Percentiles rank a stretch among this genome's conserved stretches.
phyloP scores from a whole-genome alignment of 2,888 invertebrate genomes.

The Cerastis rubricosa region DNA sequence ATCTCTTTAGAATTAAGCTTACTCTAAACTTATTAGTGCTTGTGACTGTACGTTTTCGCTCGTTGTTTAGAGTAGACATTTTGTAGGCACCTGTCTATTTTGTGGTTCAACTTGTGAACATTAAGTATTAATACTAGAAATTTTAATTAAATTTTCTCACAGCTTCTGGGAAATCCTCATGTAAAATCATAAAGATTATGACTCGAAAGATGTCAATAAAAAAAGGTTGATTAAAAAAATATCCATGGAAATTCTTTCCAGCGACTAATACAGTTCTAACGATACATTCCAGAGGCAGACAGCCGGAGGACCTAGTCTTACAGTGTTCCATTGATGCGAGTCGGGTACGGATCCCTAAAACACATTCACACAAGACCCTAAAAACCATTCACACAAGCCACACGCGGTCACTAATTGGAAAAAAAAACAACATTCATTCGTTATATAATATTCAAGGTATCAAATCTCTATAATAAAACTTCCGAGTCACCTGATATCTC shows the following conservation, averaged over 20 bases:
- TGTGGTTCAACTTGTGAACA: conserved; percentile 14
- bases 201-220: not conserved
- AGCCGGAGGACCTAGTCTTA: not conserved
- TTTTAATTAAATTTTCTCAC: conserved; percentile 19
- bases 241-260: not conserved
- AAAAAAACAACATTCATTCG: conserved; percentile 1
- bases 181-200: conserved; percentile 1
- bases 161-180: conserved; percentile 9
- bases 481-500: conserved; percentile 45
- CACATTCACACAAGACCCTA: not conserved
- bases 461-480: conserved; percentile 10
- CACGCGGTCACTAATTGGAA: not conserved
- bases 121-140: not conserved
- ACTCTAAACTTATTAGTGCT: too few species aligned
- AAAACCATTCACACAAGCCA: not conserved
- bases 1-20: too few species aligned
- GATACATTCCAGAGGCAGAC: not conserved
- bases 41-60: not conserved
- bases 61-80: not conserved
- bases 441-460: conserved; percentile 32
- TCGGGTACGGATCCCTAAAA: not conserved
- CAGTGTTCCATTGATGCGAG: not conserved
- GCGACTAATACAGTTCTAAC: not conserved
- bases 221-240: not conserved
- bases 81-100: too few species aligned